Percentiles rank a stretch among this genome's conserved stretches.
phyloP scores from a whole-genome alignment of 1,140 invertebrate genomes.

The Holotrichia oblita region DNA sequence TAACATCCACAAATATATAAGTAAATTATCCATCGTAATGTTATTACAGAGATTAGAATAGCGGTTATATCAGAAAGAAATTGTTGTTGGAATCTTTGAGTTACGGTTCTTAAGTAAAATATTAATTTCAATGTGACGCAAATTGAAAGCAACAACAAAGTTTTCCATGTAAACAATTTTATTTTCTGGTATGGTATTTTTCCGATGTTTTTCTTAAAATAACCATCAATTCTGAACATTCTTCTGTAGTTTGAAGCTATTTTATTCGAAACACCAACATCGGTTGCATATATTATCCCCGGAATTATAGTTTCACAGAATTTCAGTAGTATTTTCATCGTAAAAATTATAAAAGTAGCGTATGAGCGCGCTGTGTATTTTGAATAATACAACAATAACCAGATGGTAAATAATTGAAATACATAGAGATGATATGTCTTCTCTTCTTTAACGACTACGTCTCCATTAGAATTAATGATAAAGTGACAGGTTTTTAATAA shows the following conservation, averaged over 20 bases:
- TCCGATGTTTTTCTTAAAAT: neutral
- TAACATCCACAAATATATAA: neutral
- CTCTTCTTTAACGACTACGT: neutral
- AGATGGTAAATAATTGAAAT: neutral
- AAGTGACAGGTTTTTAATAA: neutral
- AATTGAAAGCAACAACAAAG: neutral
- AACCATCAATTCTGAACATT: neutral
- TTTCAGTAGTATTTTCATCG: neutral
- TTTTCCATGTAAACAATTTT: neutral
- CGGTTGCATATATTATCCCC: neutral
- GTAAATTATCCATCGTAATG: neutral
- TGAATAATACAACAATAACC: neutral
- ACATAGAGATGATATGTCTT: neutral
- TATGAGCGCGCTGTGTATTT: neutral
- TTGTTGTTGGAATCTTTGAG: neutral
- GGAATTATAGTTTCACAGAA: neutral
- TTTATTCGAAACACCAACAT: neutral
- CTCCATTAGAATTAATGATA: neutral
- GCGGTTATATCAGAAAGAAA: neutral
- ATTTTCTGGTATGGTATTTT: neutral
- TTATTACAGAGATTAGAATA: neutral
- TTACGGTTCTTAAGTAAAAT: neutral
- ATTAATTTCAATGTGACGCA: constrained; percentile 6
- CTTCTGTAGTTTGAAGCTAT: neutral
- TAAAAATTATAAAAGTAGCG: neutral